These are phyloP conservation scores for Aromia moschata DNA, from an alignment of 2,888 invertebrate species.

Conservation along the genomic window DNA sequence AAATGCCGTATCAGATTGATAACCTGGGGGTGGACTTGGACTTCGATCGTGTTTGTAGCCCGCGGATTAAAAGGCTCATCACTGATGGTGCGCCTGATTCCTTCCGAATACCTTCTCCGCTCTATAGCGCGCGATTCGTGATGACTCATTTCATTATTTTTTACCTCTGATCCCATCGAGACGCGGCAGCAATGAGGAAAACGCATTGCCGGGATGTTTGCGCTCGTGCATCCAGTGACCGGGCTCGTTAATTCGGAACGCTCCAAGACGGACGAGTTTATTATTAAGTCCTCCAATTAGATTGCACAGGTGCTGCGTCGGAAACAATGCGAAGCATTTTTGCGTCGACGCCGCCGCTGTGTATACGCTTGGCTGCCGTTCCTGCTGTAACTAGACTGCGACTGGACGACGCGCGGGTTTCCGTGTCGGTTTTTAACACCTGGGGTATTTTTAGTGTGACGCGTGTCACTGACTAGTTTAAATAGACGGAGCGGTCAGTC, in stretches of 20 bases:
- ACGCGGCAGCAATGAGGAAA: slow-evolving; percentile 22
- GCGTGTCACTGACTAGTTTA: too few species aligned
- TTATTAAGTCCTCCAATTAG: slow-evolving; percentile 15
- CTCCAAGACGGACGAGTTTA: slow-evolving; percentile 16
- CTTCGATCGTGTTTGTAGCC: too few species aligned
- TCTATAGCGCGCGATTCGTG: too few species aligned
- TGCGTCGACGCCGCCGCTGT: not conserved
- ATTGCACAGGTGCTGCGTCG: slow-evolving; percentile 15
- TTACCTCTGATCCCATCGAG: too few species aligned
- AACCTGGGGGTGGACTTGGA: too few species aligned
- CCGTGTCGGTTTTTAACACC: not conserved
- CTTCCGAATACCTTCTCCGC: too few species aligned
- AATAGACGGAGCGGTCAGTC: too few species aligned
- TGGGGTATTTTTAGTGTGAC: not conserved
- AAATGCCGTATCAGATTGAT: too few species aligned
- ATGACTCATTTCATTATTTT: too few species aligned
- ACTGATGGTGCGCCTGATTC: too few species aligned
- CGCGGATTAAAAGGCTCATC: too few species aligned
- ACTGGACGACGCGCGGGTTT: not conserved
- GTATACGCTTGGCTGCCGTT: not conserved
- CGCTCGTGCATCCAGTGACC: slow-evolving; percentile 1
- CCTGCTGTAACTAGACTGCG: not conserved
- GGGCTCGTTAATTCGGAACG: slow-evolving; percentile 19
- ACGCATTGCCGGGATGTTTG: slow-evolving; percentile 5
- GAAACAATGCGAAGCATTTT: not conserved